Percentiles rank a stretch among this genome's conserved stretches.
Conservation (phyloP, 1,140 invertebrate species). For the Lucilia cuprina region DNA sequence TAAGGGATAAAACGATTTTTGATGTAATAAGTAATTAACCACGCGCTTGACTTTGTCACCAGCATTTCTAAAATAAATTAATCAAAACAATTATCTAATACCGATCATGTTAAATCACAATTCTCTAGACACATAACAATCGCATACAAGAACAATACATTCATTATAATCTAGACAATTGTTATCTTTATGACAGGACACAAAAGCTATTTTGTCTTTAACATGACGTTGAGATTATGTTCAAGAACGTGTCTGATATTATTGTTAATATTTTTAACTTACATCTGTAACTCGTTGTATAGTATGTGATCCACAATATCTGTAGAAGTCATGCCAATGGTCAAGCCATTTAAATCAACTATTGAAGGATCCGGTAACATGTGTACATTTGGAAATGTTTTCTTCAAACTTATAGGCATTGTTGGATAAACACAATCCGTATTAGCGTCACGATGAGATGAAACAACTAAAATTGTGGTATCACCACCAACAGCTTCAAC, state of each 20-base stretch:
- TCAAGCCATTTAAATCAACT: slow-evolving; percentile 77
- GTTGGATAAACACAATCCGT: slow-evolving; percentile 83
- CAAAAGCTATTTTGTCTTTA: neutral
- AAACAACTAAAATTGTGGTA: slow-evolving; percentile 67
- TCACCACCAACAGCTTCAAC: slow-evolving; percentile 66
- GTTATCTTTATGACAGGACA: neutral
- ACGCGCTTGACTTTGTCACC: slow-evolving; percentile 75
- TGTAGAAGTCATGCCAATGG: slow-evolving; percentile 79
- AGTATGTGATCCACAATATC: slow-evolving; percentile 84
- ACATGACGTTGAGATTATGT: neutral
- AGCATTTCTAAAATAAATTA: slow-evolving; percentile 46
- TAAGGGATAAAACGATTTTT: slow-evolving; percentile 83
- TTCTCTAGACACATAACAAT: neutral
- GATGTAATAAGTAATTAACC: slow-evolving; percentile 76
- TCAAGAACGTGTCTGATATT: neutral
- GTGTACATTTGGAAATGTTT: slow-evolving; percentile 68
- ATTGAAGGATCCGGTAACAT: slow-evolving; percentile 81
- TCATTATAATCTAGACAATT: neutral
- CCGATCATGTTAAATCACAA: neutral
- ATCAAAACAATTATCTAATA: neutral
- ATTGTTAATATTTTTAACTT: slow-evolving; percentile 61
- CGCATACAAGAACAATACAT: neutral
- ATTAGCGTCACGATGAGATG: slow-evolving; percentile 79
- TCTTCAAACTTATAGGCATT: slow-evolving; percentile 69
- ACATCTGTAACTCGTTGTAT: slow-evolving; percentile 79